These are phyloP conservation scores for Python bivittatus DNA, from an alignment of 2,113 vertebrate genomes.

Conservation along the genomic window DNA sequence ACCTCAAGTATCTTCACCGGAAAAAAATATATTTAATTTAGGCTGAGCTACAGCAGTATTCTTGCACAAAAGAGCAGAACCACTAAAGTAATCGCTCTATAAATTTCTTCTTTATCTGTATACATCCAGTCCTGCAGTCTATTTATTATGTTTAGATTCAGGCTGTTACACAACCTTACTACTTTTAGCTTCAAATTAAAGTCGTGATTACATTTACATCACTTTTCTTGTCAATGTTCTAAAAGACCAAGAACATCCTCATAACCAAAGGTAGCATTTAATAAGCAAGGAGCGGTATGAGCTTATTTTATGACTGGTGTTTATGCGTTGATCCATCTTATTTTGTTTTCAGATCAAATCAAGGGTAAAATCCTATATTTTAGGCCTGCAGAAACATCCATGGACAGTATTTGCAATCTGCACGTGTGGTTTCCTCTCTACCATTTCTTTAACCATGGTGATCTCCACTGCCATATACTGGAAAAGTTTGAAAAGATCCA, in stretches of 20 bases:
- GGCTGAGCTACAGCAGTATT: too few species aligned
- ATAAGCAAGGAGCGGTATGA: background rate
- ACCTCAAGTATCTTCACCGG: background rate
- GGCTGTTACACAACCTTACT: constrained; percentile 15
- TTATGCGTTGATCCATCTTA: constrained; percentile 57
- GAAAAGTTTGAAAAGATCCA: constrained; percentile 84
- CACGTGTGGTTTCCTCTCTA: constrained; percentile 77
- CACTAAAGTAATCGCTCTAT: too few species aligned
- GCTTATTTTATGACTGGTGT: constrained; percentile 30
- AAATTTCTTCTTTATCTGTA: background rate
- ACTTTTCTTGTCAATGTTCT: background rate
- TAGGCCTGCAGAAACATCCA: constrained; percentile 84
- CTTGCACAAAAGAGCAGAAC: background rate
- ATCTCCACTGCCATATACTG: constrained; percentile 87
- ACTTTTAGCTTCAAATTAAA: constrained; percentile 20
- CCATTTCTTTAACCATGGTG: constrained; percentile 83
- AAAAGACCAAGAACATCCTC: background rate
- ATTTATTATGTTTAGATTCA: background rate
- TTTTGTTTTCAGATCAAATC: constrained; percentile 88
- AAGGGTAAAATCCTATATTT: constrained; percentile 84
- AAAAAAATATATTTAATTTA: background rate
- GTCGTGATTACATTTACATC: constrained; percentile 8
- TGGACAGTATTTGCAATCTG: constrained; percentile 87
- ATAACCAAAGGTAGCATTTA: background rate
- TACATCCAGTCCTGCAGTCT: background rate